phyloP scores from a whole-genome alignment of 2,888 invertebrate genomes.

The Calephelis perditalis region DNA sequence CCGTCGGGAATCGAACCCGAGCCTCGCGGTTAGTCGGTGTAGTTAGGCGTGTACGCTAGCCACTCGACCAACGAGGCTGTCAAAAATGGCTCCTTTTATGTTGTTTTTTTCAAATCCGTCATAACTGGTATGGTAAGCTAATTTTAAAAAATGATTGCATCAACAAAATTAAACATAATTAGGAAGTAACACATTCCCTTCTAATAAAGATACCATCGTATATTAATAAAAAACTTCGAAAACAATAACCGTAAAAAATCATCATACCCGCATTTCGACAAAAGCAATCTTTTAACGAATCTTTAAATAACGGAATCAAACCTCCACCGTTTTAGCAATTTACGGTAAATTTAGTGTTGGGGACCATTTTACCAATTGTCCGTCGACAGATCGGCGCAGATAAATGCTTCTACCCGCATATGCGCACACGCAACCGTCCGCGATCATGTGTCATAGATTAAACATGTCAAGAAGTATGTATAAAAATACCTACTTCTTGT shows the following conservation, averaged over 20 bases:
- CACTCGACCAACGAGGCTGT: no score
- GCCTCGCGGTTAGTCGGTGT: no score
- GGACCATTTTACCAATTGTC: constrained; percentile 71
- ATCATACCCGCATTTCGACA: constrained; percentile 64
- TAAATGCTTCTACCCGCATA: constrained; percentile 64
- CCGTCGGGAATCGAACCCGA: no score
- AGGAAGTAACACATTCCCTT: constrained; percentile 23
- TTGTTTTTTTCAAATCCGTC: no score
- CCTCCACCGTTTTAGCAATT: constrained; percentile 67
- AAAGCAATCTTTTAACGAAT: constrained; percentile 65
- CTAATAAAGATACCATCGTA: constrained; percentile 25
- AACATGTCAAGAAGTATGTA: neutral
- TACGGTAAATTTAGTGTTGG: constrained; percentile 62
- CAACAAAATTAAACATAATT: constrained; percentile 12
- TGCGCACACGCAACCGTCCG: constrained; percentile 62
- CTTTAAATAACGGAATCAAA: constrained; percentile 61
- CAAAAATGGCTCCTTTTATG: neutral
- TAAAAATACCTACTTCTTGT: no score
- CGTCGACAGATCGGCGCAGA: constrained; percentile 56
- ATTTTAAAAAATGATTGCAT: constrained; percentile 7
- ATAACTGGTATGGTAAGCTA: no score
- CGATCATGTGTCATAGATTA: constrained; percentile 37
- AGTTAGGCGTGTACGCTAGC: no score
- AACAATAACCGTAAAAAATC: constrained; percentile 46
- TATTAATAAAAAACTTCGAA: constrained; percentile 41